Evolutionary conservation across 1,140 invertebrate genomes (phyloP), one percentile per base, ranked within the genome.

Genomic region (Drosophila sechellia): DNA sequence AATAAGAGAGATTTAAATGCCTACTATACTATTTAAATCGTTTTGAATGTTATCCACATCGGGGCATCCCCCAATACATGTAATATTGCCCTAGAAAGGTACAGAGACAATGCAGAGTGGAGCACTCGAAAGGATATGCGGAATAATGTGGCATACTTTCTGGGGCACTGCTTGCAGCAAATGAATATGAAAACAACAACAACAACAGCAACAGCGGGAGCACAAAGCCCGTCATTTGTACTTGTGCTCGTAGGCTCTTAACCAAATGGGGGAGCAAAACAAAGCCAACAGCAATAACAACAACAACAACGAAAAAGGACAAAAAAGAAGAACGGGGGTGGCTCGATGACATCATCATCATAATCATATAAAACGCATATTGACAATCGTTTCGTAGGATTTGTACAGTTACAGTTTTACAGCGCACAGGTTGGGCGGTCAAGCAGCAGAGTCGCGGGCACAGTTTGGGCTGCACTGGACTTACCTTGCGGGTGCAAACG

Each of bases 401-500:
- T 58, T 81, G 50, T 72, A 78, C 71, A 75, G 60, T 66, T 49
- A 50, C 50, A 46, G 43, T 69, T 39, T 46, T 39, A 53, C 42
- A 37, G 40, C 56, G 22, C 25, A 40, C 22, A 40, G 39, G 20
- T 10, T 12, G 31, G 31, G 57, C 52, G 49, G 45, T 56, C 52
- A 68, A 76, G 58, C 76, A 65, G 49, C 48, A 40, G 8, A 22
- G 13, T 34, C 3, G 40, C 20, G 37, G 40, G 43, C 25, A 50
- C 72, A 80, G 80, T 84, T 84, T 68, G 25, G 58, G 39, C 64
- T 43, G 6, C 63, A 79, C 60, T 79, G 63, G 17, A 94, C 96
- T 96, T 95, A 97, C 96, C 96, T 96, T 95, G 95, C 79, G 96
- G 96, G 94, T 97, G 96, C 92, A 97, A 95, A 93, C 96, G 95